Conservation (phyloP, 2,888 invertebrate species). For the Poecilus cupreus region DNA sequence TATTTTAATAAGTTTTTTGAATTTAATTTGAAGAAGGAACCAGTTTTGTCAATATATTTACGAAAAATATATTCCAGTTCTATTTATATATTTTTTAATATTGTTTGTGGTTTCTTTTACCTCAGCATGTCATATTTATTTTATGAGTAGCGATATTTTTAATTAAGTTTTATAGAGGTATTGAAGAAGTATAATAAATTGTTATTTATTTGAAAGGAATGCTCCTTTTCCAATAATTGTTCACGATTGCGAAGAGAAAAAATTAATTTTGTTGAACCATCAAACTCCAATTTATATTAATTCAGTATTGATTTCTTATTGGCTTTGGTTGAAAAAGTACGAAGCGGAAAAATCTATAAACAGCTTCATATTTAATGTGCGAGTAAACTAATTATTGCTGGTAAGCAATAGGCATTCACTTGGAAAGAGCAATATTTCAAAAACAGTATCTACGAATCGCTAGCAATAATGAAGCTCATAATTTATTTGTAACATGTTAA, state of each 20-base stretch:
- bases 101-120: too few relatives aligned
- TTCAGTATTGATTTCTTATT: not conserved
- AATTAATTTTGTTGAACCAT: not conserved
- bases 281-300: conserved; percentile 21
- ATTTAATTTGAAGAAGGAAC: not conserved
- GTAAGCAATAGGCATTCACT: not conserved
- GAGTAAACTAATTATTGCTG: not conserved
- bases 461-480: conserved; percentile 28
- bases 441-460: conserved; percentile 21
- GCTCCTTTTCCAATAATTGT: too few relatives aligned
- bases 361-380: conserved; percentile 9
- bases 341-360: conserved; percentile 20
- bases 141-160: too few relatives aligned
- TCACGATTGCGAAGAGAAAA: not conserved
- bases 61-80: too few relatives aligned
- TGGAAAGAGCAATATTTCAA: conserved; percentile 20
- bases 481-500: conserved; percentile 28
- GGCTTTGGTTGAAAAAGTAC: not conserved
- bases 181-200: too few relatives aligned
- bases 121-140: too few relatives aligned
- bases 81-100: too few relatives aligned
- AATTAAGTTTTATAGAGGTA: too few relatives aligned
- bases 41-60: not conserved
- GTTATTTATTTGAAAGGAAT: too few relatives aligned
- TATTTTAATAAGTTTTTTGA: not conserved